Conservation (phyloP, 1,140 invertebrate species). For the Drosophila prosaltans region DNA sequence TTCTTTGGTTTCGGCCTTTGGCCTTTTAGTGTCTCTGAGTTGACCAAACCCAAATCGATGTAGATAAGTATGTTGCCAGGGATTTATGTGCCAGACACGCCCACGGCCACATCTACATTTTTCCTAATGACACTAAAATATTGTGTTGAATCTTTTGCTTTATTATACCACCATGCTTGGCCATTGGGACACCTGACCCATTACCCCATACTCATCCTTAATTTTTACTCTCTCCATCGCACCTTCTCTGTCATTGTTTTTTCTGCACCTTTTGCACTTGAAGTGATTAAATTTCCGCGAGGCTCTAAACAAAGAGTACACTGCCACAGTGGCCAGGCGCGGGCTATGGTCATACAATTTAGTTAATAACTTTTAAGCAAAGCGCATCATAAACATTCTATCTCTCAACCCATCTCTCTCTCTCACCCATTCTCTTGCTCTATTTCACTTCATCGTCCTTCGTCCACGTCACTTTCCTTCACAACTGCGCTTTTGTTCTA, state of each 20-base stretch:
- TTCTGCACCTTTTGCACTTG: conserved; percentile 38
- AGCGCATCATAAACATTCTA: conserved; percentile 58
- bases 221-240: background rate
- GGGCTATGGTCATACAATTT: conserved; percentile 53
- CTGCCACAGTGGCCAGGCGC: conserved; percentile 4
- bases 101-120: conserved; percentile 17
- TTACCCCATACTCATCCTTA: background rate
- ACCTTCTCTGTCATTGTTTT: background rate
- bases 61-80: background rate
- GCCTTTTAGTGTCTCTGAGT: too few species aligned
- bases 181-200: conserved; percentile 45
- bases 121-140: conserved; percentile 65
- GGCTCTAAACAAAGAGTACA: conserved; percentile 35
- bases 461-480: conserved; percentile 7
- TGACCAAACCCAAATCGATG: too few species aligned
- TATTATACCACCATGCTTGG: conserved; percentile 44
- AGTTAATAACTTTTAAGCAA: conserved; percentile 75
- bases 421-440: background rate
- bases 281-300: conserved; percentile 66
- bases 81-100: background rate
- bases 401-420: background rate
- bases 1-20: background rate
- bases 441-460: background rate
- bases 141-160: conserved; percentile 62
- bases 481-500: conserved; percentile 51